phyloP scores from a whole-genome alignment of 2,888 invertebrate species.

The Danaus chrysippus region DNA sequence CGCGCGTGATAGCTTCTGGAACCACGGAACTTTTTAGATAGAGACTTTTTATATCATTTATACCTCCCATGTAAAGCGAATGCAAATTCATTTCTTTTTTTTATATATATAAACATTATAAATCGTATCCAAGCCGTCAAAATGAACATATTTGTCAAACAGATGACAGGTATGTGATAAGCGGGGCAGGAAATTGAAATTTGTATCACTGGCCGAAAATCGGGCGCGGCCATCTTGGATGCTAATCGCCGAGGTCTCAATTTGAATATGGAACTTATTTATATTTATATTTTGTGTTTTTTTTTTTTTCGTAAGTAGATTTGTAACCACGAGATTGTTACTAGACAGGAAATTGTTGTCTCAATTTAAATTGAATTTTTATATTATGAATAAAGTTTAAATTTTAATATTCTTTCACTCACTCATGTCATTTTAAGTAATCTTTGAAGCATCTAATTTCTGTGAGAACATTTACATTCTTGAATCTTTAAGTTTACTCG shows the following conservation, averaged over 20 bases:
- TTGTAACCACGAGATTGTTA: slow-evolving; percentile 47
- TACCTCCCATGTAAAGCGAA: background rate
- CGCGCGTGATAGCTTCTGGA: slow-evolving; percentile 26
- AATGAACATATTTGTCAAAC: slow-evolving; percentile 77
- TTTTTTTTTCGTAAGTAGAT: slow-evolving; percentile 36
- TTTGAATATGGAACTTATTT: slow-evolving; percentile 71
- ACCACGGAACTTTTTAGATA: slow-evolving; percentile 13
- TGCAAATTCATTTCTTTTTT: slow-evolving; percentile 1
- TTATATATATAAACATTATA: background rate
- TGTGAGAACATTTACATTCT: background rate
- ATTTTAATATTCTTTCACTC: background rate
- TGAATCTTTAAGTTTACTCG: background rate
- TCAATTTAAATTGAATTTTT: slow-evolving; percentile 24
- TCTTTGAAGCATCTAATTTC: no score
- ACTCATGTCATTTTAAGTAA: background rate
- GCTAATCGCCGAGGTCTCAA: slow-evolving; percentile 64
- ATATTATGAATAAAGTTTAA: background rate
- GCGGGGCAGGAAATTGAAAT: slow-evolving; percentile 75
- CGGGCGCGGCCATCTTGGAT: slow-evolving; percentile 66
- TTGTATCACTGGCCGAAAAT: slow-evolving; percentile 74
- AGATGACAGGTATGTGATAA: slow-evolving; percentile 69
- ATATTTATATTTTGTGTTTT: slow-evolving; percentile 53
- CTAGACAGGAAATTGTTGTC: slow-evolving; percentile 53
- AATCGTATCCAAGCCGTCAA: slow-evolving; percentile 58
- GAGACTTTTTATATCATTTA: slow-evolving; percentile 16